Base-by-base conservation (phyloP, 2,113 vertebrate species). In the Myocastor coypus region DNA sequence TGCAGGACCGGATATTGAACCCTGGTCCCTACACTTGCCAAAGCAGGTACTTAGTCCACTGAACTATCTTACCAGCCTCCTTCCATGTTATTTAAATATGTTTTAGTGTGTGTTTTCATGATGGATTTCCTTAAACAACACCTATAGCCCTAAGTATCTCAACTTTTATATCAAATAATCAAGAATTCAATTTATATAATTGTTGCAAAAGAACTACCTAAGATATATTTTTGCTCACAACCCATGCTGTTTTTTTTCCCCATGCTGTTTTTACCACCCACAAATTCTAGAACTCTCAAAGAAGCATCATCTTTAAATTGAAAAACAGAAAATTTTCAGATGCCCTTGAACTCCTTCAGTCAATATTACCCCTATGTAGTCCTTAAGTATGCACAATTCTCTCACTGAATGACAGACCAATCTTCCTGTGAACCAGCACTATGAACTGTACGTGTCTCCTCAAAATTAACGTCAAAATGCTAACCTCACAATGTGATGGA, bases 41-140 rank as follows among this genome's bases (percentile, higher is more conserved):
- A 55, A 55, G 52, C 52, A 55, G 14, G 52, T 14, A 14, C 52
- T 55, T 55, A 55, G 52, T 55, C 10, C 52, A 55, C 13, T 55
- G 52, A 55, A 14, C 52, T 55, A 55, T 55, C 52, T 55, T 55
- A 13, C 52, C 52, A 55, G 52, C 13, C 55, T 28, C 14, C 59
- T 6, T 91, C 52, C 30, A 10, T 37, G 40, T 61, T 34, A 32
- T 59, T 50, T 34, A 22, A 61, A 34, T 17, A 66, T 52, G 19
- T 69, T 91, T 87, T 32, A 94, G 14, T 94, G 64, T 61, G 3
- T 80, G 10, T 84, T 88, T 92, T 69, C 78, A 71, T 50, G 42
- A 32, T 71, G n/a, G 28, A 83, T 61, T 86, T 90, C 26, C 81
- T 93, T 77, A 40, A 24, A 50, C 5, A 75, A 37, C 83, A 96